Evolutionary conservation across 2,888 invertebrate genomes (phyloP).

Genomic region (Acrobasis consociella): DNA sequence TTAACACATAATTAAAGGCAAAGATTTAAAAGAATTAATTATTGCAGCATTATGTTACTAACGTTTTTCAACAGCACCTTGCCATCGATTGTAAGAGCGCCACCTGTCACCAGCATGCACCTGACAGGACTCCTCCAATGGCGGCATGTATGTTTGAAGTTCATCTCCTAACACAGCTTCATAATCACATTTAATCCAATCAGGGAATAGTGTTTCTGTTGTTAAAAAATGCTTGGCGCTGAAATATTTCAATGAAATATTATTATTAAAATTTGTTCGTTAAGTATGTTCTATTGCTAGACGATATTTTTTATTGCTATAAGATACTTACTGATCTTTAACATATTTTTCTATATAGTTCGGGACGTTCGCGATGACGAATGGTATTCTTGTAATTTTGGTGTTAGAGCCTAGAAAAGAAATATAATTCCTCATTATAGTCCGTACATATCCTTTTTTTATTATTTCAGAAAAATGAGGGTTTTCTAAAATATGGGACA

Average conservation of each 20-base stretch:
- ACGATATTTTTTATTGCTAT: too few relatives aligned
- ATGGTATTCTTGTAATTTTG: constrained; percentile 50
- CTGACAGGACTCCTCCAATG: constrained; percentile 79
- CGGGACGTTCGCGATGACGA: constrained; percentile 30
- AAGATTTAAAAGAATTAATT: too few relatives aligned
- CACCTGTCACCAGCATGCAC: constrained; percentile 46
- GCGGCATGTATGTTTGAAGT: constrained; percentile 76
- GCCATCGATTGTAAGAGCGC: constrained; percentile 44
- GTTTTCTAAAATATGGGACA: too few relatives aligned
- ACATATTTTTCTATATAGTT: constrained; percentile 48
- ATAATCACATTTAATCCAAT: constrained; percentile 57
- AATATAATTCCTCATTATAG: constrained; percentile 2
- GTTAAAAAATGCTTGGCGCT: constrained; percentile 53
- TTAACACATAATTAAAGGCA: too few relatives aligned
- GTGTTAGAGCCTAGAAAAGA: constrained; percentile 35
- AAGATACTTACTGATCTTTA: constrained; percentile 56
- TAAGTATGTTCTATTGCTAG: too few relatives aligned
- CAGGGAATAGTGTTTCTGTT: constrained; percentile 59
- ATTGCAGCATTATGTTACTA: constrained; percentile 28
- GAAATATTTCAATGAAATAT: constrained; percentile 37
- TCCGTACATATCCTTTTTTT: background rate
- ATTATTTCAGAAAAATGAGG: too few relatives aligned
- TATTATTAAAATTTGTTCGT: background rate
- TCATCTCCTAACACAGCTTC: constrained; percentile 60
- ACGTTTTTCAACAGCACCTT: constrained; percentile 39